These are phyloP conservation scores for Agrotis ipsilon DNA, from an alignment of 2,888 invertebrate species.

Conservation along the genomic window DNA sequence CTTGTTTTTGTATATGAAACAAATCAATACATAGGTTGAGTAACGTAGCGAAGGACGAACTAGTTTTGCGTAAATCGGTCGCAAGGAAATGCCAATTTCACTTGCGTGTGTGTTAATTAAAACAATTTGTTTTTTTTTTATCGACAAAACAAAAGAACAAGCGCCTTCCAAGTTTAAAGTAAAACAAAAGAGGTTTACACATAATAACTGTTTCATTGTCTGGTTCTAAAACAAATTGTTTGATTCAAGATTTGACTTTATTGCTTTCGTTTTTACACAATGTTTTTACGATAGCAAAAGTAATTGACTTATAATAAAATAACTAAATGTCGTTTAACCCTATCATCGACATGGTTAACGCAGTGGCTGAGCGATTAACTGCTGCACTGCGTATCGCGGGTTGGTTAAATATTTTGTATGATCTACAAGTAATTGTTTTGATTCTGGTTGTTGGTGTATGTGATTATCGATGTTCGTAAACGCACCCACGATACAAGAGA, in stretches of 20 bases:
- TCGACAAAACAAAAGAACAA: constrained; percentile 38
- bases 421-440: too few species aligned
- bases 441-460: too few species aligned
- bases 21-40: constrained; percentile 64
- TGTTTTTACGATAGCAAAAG: background rate
- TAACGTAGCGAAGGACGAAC: constrained; percentile 73
- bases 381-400: too few species aligned
- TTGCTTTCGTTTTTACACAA: constrained; percentile 7
- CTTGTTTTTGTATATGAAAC: constrained; percentile 45
- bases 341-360: too few species aligned
- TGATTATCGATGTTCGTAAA: too few species aligned
- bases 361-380: too few species aligned
- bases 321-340: too few species aligned
- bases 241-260: constrained; percentile 20
- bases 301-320: too few species aligned
- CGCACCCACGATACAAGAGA: too few species aligned
- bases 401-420: too few species aligned
- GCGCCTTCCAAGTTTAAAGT: constrained; percentile 33
- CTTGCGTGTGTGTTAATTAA: constrained; percentile 70
- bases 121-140: constrained; percentile 46
- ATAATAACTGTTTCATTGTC: constrained; percentile 18
- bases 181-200: constrained; percentile 42
- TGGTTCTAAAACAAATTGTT: constrained; percentile 15
- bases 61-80: constrained; percentile 74
- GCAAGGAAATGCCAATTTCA: constrained; percentile 74